Percentiles rank a stretch among this genome's conserved stretches.
Conservation (phyloP, 2,797 vertebrate genomes). For the Halcyon badia region DNA sequence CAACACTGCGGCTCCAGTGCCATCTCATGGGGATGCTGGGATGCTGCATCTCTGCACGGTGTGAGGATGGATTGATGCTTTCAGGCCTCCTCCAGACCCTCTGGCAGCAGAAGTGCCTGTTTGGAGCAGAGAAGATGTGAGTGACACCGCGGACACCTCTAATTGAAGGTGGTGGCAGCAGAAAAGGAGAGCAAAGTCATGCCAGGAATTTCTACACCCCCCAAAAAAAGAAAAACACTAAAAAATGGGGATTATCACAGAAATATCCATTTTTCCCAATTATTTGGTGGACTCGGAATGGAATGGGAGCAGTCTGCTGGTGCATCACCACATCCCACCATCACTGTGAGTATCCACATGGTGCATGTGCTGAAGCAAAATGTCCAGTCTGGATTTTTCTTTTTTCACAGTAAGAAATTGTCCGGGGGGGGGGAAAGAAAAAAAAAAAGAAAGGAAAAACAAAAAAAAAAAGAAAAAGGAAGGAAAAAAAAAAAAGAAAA, state of each 20-base stretch:
- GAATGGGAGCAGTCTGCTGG: too few species aligned
- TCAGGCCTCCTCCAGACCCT: background rate
- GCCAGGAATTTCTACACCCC: accelerated
- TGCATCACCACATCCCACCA: accelerated
- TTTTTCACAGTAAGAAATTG: background rate
- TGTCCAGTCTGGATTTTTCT: background rate
- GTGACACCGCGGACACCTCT: accelerated
- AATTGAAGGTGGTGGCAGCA: background rate
- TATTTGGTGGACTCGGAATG: background rate
- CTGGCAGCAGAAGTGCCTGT: background rate
- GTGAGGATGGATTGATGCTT: accelerated
- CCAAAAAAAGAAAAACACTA: background rate
- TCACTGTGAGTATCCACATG: accelerated
- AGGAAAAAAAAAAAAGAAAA: background rate
- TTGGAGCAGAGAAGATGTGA: background rate
- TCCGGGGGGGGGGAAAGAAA: background rate
- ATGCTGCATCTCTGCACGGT: background rate
- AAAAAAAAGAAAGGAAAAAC: background rate
- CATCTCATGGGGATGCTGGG: conserved; percentile 22
- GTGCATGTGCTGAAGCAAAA: background rate
- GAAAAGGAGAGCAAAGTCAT: background rate
- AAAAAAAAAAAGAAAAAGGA: too few species aligned
- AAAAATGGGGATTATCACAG: accelerated
- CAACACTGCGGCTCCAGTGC: conserved; percentile 36
- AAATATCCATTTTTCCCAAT: accelerated